These are phyloP conservation scores for Ammodytes dubius DNA, from an alignment of 2,113 vertebrate genomes.

Conservation along the genomic window DNA sequence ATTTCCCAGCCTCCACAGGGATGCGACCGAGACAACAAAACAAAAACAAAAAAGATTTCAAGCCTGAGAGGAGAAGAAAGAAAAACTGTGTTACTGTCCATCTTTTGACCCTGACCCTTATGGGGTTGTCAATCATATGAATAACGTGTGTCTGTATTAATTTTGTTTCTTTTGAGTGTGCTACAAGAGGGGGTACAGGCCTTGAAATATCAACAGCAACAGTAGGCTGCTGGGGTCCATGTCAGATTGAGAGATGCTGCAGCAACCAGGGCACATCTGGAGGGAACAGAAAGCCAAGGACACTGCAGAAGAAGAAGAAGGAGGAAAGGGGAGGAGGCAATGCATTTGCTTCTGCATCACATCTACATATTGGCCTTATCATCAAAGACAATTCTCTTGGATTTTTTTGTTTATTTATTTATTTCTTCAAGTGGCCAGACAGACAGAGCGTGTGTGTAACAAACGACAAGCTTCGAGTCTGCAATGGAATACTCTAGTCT, in stretches of 20 bases:
- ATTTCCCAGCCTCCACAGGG: conserved; percentile 74
- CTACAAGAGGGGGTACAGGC: conserved; percentile 27
- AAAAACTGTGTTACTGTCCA: conserved; percentile 23
- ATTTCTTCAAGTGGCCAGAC: not conserved
- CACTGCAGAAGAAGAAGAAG: conserved; percentile 57
- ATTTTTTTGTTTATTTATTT: not conserved
- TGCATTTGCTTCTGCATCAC: not conserved
- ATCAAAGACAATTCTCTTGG: not conserved
- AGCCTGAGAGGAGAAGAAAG: conserved; percentile 33
- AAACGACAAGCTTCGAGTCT: conserved; percentile 15
- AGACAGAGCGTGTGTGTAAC: not conserved
- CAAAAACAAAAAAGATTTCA: conserved; percentile 41
- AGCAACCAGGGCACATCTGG: conserved; percentile 65
- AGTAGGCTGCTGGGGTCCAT: conserved; percentile 60
- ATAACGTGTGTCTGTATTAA: not conserved
- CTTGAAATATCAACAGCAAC: conserved; percentile 54
- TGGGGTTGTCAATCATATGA: conserved; percentile 9
- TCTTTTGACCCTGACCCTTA: conserved; percentile 42
- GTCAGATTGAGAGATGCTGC: conserved; percentile 64
- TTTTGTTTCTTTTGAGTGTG: not conserved
- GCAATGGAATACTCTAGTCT: conserved; percentile 72
- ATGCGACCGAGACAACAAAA: conserved; percentile 54
- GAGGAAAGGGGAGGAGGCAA: conserved; percentile 15
- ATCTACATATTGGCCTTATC: conserved; percentile 9
- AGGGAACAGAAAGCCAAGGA: conserved; percentile 68